Evolutionary conservation across 2,888 invertebrate species (phyloP).

Genomic region (Pycnomerus fuliginosus): DNA sequence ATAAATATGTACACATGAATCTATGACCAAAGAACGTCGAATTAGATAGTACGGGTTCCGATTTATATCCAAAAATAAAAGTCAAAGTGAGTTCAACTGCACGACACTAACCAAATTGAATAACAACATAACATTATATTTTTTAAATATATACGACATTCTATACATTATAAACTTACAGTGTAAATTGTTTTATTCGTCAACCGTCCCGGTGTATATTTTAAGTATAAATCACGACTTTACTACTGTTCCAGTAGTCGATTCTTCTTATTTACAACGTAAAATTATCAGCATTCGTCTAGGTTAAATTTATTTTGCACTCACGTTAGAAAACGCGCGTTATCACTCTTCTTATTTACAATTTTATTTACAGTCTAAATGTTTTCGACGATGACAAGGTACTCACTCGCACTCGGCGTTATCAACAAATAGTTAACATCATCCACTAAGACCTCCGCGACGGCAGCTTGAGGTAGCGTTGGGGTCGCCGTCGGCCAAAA

Average conservation of each 20-base stretch:
- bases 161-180: constrained; percentile 51
- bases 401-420: constrained; percentile 37
- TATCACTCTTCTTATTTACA: constrained; percentile 51
- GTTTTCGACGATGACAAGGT: constrained; percentile 26
- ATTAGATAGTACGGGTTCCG: constrained; percentile 5
- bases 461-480: constrained; percentile 45
- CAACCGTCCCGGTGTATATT: constrained; percentile 48
- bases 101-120: constrained; percentile 47
- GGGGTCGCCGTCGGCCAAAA: constrained; percentile 23
- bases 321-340: constrained; percentile 38
- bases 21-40: constrained; percentile 22
- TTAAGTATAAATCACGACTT: constrained; percentile 46
- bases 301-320: constrained; percentile 46
- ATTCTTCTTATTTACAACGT: constrained; percentile 40
- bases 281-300: constrained; percentile 36
- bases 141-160: constrained; percentile 49
- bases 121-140: constrained; percentile 46
- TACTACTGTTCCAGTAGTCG: constrained; percentile 32
- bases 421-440: constrained; percentile 11
- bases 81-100: constrained; percentile 39
- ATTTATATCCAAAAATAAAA: constrained; percentile 41
- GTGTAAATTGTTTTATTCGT: constrained; percentile 46
- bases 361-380: constrained; percentile 35
- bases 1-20: constrained; percentile 51
- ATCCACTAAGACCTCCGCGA: constrained; percentile 45